Evolutionary conservation across 2,888 invertebrate genomes (phyloP).

Genomic region (Agrochola macilenta): DNA sequence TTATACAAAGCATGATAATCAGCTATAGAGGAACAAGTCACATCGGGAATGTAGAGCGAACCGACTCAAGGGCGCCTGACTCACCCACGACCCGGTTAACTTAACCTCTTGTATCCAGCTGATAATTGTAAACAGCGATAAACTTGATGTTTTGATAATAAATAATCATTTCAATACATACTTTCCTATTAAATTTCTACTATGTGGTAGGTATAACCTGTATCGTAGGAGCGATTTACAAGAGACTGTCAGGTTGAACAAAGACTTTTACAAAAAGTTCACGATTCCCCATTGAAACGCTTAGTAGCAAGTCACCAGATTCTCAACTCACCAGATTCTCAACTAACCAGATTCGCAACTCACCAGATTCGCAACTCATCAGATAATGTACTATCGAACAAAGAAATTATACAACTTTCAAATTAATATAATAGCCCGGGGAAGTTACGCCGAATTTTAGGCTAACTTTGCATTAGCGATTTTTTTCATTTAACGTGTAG

Average conservation of each 20-base stretch:
- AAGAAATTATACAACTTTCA: no score
- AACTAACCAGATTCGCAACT: no score
- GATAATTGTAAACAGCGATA: slow-evolving; percentile 52
- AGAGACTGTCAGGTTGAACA: not conserved
- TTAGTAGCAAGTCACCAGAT: no score
- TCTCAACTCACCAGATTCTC: no score
- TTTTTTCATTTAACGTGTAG: no score
- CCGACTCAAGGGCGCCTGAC: slow-evolving; percentile 65
- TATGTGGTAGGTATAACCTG: slow-evolving; percentile 1
- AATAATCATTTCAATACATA: slow-evolving; percentile 31
- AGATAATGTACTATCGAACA: no score
- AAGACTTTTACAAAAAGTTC: not conserved
- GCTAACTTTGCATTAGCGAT: no score
- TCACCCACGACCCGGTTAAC: slow-evolving; percentile 54
- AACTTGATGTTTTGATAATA: slow-evolving; percentile 42
- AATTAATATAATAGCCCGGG: no score
- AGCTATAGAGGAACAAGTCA: slow-evolving; percentile 42
- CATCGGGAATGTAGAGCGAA: slow-evolving; percentile 32
- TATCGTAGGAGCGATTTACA: not conserved
- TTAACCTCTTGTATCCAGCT: slow-evolving; percentile 51
- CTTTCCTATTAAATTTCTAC: slow-evolving; percentile 6
- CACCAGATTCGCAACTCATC: no score
- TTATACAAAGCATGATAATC: not conserved
- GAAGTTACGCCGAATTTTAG: no score
- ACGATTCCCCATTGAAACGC: no score